A percentile compares a stretch with the other conserved stretches of the same genome.
Conservation (phyloP, 2,797 vertebrate genomes). For the Diglossa cyanea region DNA sequence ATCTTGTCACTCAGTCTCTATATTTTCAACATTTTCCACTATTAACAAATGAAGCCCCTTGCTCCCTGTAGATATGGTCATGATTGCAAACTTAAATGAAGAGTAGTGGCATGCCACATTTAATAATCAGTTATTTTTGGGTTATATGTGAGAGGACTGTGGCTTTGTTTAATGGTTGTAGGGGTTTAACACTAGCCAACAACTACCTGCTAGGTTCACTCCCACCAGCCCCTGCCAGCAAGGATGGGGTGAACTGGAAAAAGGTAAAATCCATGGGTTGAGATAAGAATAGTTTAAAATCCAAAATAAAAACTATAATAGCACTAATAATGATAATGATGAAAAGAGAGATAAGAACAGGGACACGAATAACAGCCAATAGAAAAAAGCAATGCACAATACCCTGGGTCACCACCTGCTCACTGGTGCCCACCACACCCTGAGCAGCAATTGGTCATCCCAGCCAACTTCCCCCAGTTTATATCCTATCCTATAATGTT, state of each 20-base stretch:
- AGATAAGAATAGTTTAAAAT: not conserved
- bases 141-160: not conserved
- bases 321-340: not conserved
- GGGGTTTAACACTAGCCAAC: not conserved
- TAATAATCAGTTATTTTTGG: not conserved
- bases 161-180: not conserved
- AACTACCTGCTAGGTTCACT: not conserved
- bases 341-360: not conserved
- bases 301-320: not conserved
- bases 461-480: not conserved
- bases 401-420: not conserved
- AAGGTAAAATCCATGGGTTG: not conserved
- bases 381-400: not conserved
- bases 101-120: not conserved
- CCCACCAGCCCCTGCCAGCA: not conserved
- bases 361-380: not conserved
- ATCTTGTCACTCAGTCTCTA: not conserved
- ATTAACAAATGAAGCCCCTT: not conserved
- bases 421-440: not conserved
- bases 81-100: not conserved
- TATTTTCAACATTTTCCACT: not conserved
- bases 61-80: not conserved
- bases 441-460: not conserved
- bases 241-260: not conserved
- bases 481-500: not conserved